Evolutionary conservation across 1,140 invertebrate species (phyloP).

Genomic region (Acromyrmex heyeri): DNA sequence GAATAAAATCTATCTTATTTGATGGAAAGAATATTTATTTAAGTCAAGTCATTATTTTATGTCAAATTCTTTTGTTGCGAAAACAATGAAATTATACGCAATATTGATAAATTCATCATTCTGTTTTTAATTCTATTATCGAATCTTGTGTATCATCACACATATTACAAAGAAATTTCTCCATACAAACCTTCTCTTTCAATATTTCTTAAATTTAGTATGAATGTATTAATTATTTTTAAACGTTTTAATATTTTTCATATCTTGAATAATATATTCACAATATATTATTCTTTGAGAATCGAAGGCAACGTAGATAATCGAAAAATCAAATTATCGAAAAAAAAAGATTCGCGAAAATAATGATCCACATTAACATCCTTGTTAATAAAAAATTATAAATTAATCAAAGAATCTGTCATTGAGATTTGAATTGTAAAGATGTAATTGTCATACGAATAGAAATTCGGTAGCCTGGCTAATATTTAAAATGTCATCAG

Average conservation of each 20-base stretch:
- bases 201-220: neutral
- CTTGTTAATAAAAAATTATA: neutral
- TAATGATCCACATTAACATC: too few relatives aligned
- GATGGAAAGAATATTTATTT: neutral
- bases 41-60: neutral
- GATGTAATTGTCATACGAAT: neutral
- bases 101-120: neutral
- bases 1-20: neutral
- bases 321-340: too few relatives aligned
- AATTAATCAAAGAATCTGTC: neutral
- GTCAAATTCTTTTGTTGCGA: neutral
- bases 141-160: neutral
- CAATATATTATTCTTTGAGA: too few relatives aligned
- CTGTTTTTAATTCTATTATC: neutral
- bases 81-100: neutral
- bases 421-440: neutral
- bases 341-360: too few relatives aligned
- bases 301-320: too few relatives aligned
- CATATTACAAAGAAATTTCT: neutral
- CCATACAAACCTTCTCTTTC: neutral
- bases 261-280: too few relatives aligned
- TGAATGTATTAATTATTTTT: neutral
- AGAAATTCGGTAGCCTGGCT: neutral
- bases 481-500: neutral
- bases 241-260: neutral